Evolutionary conservation across 2,113 vertebrate genomes (phyloP).

Genomic region (Coptodon bakossiorum): DNA sequence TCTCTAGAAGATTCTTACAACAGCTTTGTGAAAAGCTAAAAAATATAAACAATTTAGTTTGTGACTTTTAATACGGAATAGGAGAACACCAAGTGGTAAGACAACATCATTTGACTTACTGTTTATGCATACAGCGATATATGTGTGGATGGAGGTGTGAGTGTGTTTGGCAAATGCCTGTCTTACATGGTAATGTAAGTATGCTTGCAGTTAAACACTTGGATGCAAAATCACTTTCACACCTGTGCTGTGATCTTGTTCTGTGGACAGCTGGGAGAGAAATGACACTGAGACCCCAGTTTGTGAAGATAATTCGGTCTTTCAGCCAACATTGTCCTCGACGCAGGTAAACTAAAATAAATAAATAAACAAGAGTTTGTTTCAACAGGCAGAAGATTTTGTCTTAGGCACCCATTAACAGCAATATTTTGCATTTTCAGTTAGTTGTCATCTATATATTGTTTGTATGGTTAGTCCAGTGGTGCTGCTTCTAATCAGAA

Average conservation of each 20-base stretch:
- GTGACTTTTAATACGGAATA: background rate
- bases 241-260: background rate
- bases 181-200: background rate
- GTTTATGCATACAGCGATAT: background rate
- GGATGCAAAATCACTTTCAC: background rate
- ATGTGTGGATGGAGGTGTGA: background rate
- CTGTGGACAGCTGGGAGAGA: background rate
- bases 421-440: background rate
- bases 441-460: background rate
- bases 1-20: background rate
- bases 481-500: background rate
- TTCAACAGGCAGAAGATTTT: background rate
- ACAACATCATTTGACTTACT: background rate
- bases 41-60: background rate
- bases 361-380: background rate
- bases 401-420: background rate
- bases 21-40: background rate
- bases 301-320: background rate
- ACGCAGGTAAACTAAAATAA: slow-evolving; percentile 17
- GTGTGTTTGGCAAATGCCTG: background rate
- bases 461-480: background rate
- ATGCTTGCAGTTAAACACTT: background rate
- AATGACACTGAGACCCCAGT: background rate
- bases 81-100: background rate
- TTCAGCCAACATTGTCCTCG: background rate